Conservation (phyloP, 2,113 vertebrate species). For the Theropithecus gelada region DNA sequence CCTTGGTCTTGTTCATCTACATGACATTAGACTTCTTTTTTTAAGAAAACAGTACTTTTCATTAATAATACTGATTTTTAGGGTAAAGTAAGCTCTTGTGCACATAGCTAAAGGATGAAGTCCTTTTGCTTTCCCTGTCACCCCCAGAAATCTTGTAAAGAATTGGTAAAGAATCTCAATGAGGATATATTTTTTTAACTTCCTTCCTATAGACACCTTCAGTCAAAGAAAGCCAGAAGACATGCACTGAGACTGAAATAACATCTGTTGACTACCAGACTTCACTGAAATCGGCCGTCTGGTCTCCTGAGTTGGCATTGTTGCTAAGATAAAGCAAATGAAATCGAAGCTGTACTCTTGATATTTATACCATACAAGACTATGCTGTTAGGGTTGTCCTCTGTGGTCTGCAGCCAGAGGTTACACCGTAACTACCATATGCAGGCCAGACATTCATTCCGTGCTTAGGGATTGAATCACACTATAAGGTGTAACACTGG, state of each 20-base stretch:
- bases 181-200: background rate
- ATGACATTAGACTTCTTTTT: background rate
- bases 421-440: background rate
- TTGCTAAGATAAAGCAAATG: background rate
- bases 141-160: background rate
- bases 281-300: background rate
- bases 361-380: background rate
- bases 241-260: background rate
- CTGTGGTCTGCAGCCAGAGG: background rate
- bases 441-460: background rate
- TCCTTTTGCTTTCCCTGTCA: background rate
- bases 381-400: background rate
- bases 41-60: background rate
- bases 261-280: background rate
- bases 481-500: background rate
- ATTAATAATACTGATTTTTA: background rate
- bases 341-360: background rate
- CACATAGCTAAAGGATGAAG: background rate
- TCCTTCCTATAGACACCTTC: background rate
- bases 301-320: background rate
- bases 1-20: background rate
- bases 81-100: background rate
- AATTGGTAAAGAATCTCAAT: background rate
- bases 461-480: background rate
- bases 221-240: constrained; percentile 7